Evolutionary conservation across 2,113 vertebrate species (phyloP), one percentile per base, ranked within the genome.

Genomic region (Hippocampus abdominalis): DNA sequence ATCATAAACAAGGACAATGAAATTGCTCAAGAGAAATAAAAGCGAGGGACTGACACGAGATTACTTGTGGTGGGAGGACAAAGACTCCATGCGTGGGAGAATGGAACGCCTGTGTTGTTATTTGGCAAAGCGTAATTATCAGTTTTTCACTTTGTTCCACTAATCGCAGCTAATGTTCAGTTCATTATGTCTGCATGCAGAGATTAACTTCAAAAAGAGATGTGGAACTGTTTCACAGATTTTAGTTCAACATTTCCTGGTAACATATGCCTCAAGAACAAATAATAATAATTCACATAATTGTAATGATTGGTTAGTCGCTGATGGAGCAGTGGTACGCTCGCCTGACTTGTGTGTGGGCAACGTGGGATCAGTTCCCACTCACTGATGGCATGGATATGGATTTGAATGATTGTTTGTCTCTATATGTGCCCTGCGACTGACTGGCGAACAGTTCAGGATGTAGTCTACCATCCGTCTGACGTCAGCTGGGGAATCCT

Each of bases 71-170:
- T 86, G 78, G 72, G 80, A 82, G 70, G 83, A 86, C 84, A 88
- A 86, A 86, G 80, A 70, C 75, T 73, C 65, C 10, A 69, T 8
- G 78, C 60, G 86, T 85, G 85, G 83, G 86, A 87, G 87, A 84
- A 11, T 74, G 72, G 74, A 86, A 79, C 57, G 40, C 75, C 82
- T 36, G 59, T 65, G 71, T 74, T 81, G 78, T 84, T 77, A 79
- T 86, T 86, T 90, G 88, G 88, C 87, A 88, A 87, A 88, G 80
- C 80, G 72, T 81, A 86, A 89, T 90, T 89, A 87, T 87, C 76
- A 54, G 75, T 80, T 75, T 81, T 78, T 63, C 29, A 76, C 75
- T 84, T 88, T 87, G 80, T 81, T 85, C 72, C 67, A 46, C 76
- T 89, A 89, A 89, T 90, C 86, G 81, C 81, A 68, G 81, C 81